These are phyloP conservation scores for Etheostoma cragini DNA, from an alignment of 2,113 vertebrate species.

Conservation along the genomic window DNA sequence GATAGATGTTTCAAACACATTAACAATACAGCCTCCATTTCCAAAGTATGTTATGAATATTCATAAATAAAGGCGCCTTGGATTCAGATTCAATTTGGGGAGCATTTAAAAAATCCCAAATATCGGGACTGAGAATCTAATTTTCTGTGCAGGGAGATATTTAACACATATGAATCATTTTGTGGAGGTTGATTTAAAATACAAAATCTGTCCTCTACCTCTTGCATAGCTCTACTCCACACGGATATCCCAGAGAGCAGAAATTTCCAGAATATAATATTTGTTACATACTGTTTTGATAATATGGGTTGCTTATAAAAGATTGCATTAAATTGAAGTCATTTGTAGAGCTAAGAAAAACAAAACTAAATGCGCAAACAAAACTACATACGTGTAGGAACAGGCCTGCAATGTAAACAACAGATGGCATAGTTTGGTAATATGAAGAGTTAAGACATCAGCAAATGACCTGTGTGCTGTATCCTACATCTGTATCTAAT, in stretches of 20 bases:
- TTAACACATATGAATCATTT: constrained; percentile 59
- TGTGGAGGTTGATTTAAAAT: constrained; percentile 50
- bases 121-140: constrained; percentile 64
- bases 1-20: constrained; percentile 68
- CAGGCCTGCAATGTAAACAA: constrained; percentile 51
- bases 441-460: constrained; percentile 33
- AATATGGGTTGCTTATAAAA: constrained; percentile 15
- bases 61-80: constrained; percentile 67
- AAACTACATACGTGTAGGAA: constrained; percentile 29
- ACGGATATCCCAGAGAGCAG: constrained; percentile 34
- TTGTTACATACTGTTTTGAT: neutral
- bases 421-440: constrained; percentile 42
- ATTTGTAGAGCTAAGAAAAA: constrained; percentile 14
- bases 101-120: constrained; percentile 58
- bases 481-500: constrained; percentile 4
- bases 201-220: constrained; percentile 36
- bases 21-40: constrained; percentile 67
- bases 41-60: constrained; percentile 76
- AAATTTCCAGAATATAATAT: constrained; percentile 37
- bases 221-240: constrained; percentile 34
- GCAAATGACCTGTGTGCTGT: constrained; percentile 19
- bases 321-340: neutral
- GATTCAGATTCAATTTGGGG: constrained; percentile 67
- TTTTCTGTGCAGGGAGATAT: constrained; percentile 54
- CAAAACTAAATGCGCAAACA: constrained; percentile 23